These are phyloP conservation scores for Circaetus gallicus DNA, from an alignment of 2,113 vertebrate species.

Conservation along the genomic window DNA sequence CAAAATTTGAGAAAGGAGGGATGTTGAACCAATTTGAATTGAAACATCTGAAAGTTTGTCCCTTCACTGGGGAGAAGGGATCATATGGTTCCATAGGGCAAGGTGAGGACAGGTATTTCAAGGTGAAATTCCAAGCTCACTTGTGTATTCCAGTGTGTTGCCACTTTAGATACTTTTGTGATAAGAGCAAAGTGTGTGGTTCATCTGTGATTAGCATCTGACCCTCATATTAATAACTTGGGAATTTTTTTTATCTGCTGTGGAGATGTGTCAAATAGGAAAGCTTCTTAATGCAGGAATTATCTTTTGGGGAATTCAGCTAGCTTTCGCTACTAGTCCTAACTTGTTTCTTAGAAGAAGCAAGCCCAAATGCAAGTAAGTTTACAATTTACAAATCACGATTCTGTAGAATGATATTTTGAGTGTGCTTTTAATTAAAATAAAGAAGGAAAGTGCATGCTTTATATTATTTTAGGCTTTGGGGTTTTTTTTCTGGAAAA, in stretches of 20 bases:
- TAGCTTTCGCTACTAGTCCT: neutral
- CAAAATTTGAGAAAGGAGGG: neutral
- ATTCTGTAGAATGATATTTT: neutral
- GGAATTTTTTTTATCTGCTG: slow-evolving; percentile 19
- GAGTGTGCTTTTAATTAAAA: neutral
- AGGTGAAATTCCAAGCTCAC: slow-evolving; percentile 18
- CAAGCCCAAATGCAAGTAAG: neutral
- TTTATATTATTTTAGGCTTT: neutral
- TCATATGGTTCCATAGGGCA: neutral
- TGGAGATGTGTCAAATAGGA: neutral
- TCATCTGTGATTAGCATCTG: slow-evolving; percentile 40
- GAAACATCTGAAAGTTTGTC: neutral
- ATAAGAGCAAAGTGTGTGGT: slow-evolving; percentile 41
- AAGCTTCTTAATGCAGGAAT: neutral
- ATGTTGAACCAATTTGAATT: neutral
- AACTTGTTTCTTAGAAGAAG: neutral
- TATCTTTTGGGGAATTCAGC: slow-evolving; percentile 5
- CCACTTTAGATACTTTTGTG: neutral
- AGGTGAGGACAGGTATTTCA: neutral
- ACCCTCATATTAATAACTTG: slow-evolving; percentile 15
- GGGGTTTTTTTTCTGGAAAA: too few relatives aligned
- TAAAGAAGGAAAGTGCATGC: neutral
- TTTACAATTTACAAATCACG: neutral
- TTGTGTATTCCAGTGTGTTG: neutral
- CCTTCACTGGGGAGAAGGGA: neutral